These are phyloP conservation scores for Bos taurus DNA, from an alignment of 2,113 vertebrate genomes.

Conservation along the genomic window ARS-UCD2.0 NC_037328.1:14388001-14388500, in stretches of 20 bases:
- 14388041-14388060: not conserved
- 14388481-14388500: no score
- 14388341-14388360: no score
- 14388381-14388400: no score
- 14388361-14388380: no score
- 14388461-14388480: no score
- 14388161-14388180: not conserved
- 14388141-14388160: not conserved
- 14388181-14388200: not conserved
- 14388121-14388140: not conserved
- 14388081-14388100: not conserved
- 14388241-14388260: not conserved
- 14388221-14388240: not conserved
- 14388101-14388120: not conserved
- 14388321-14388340: no score
- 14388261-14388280: not conserved
- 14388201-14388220: not conserved
- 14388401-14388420: no score
- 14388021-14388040: not conserved
- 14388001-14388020: not conserved
- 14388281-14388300: not conserved
- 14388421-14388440: no score
- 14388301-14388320: not conserved
- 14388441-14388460: no score
- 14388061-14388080: not conserved